Percentiles rank a stretch among this genome's conserved stretches.
Conservation (phyloP, 2,888 invertebrate genomes). For the Druceiella hillmani region DNA sequence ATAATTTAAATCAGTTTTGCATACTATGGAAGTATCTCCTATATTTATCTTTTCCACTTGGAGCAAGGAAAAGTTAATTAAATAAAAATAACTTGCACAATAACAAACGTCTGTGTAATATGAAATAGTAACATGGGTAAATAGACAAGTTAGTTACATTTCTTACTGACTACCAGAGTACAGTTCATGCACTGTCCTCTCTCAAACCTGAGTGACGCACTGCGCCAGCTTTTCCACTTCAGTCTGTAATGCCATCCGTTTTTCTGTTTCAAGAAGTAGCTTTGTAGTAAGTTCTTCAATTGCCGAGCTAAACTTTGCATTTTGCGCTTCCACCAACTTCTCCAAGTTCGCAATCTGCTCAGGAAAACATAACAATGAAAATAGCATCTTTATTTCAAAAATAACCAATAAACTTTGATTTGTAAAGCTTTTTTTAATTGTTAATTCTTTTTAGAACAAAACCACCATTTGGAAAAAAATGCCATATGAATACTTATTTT, state of each 20-base stretch:
- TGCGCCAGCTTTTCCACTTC: constrained; percentile 66
- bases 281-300: constrained; percentile 60
- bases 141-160: too few species aligned
- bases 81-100: too few species aligned
- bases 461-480: background rate
- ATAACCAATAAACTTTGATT: background rate
- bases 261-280: constrained; percentile 58
- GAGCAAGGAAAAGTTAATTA: too few species aligned
- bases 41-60: too few species aligned
- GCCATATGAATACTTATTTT: background rate
- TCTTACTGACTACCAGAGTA: too few species aligned
- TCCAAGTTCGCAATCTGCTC: constrained; percentile 54
- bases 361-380: constrained; percentile 3
- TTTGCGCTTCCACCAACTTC: constrained; percentile 53
- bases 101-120: too few species aligned
- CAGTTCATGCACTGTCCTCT: too few species aligned
- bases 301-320: constrained; percentile 51
- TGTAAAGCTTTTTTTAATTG: background rate
- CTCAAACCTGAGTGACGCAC: constrained; percentile 69
- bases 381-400: constrained; percentile 1
- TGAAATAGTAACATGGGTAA: too few species aligned
- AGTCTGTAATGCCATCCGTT: constrained; percentile 56
- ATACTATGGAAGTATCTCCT: too few species aligned
- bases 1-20: too few species aligned
- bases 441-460: background rate